phyloP scores from a whole-genome alignment of 2,113 vertebrate species.

The Paradoxurus hermaphroditus region DNA sequence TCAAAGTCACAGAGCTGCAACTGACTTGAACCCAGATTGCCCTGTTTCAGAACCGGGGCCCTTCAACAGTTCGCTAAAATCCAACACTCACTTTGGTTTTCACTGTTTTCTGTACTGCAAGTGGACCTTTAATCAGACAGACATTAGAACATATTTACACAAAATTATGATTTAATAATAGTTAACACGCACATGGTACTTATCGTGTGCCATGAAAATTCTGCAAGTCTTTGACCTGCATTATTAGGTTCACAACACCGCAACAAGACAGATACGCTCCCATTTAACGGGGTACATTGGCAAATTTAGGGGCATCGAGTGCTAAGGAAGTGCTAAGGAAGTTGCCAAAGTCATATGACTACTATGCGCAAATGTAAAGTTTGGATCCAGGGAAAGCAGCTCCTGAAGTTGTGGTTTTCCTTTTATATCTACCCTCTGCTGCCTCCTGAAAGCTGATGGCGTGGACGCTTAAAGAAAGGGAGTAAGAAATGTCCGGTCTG shows the following conservation, averaged over 20 bases:
- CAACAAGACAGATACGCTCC: neutral
- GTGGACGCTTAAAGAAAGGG: neutral
- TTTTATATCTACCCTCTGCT: neutral
- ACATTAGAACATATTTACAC: neutral
- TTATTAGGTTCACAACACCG: neutral
- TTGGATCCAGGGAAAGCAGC: neutral
- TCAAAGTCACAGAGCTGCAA: neutral
- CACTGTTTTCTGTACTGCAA: neutral
- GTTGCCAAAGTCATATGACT: neutral
- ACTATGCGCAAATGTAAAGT: neutral
- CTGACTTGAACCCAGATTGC: neutral
- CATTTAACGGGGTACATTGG: neutral
- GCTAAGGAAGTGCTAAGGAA: too few species aligned
- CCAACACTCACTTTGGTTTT: neutral
- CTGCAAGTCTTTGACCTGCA: neutral
- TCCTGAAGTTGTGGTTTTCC: neutral
- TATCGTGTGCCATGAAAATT: neutral
- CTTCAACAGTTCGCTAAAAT: neutral
- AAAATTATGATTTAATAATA: neutral
- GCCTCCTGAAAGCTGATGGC: neutral
- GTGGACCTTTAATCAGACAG: neutral
- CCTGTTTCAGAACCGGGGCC: neutral
- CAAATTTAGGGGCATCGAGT: neutral
- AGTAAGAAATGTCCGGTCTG: neutral
- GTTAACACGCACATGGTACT: neutral